phyloP scores from a whole-genome alignment of 2,888 invertebrate genomes.

The Empis stercorea region DNA sequence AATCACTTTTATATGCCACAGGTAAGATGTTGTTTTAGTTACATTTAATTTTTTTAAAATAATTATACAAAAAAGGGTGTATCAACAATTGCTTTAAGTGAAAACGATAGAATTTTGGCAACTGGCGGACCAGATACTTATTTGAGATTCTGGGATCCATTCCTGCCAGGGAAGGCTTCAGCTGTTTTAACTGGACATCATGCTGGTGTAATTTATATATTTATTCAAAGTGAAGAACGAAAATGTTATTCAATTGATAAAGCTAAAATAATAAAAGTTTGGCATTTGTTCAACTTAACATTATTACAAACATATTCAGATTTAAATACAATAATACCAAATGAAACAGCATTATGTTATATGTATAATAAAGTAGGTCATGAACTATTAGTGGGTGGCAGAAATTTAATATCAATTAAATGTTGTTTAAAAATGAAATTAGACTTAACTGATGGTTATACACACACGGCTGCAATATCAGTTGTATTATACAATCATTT shows the following conservation, averaged over 20 bases:
- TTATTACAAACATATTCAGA: conserved; percentile 57
- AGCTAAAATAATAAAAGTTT: conserved; percentile 60
- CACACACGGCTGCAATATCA: conserved; percentile 57
- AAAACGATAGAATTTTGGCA: conserved; percentile 44
- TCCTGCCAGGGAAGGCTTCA: conserved; percentile 53
- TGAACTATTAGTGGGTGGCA: conserved; percentile 51
- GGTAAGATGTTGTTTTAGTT: background rate
- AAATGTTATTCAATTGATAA: conserved; percentile 59
- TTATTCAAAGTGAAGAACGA: conserved; percentile 52
- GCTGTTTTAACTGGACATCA: conserved; percentile 56
- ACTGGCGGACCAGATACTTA: conserved; percentile 66
- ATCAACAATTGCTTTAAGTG: conserved; percentile 48
- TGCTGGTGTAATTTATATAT: conserved; percentile 50
- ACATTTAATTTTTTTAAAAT: background rate
- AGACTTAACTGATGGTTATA: conserved; percentile 58
- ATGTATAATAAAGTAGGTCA: conserved; percentile 54
- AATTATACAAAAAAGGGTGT: conserved; percentile 28
- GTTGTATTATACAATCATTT: conserved; percentile 62
- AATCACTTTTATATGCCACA: background rate
- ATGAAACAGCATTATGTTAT: conserved; percentile 44
- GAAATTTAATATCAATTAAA: conserved; percentile 48
- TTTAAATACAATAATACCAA: conserved; percentile 48
- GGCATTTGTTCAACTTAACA: conserved; percentile 53
- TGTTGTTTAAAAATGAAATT: conserved; percentile 53
- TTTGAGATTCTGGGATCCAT: conserved; percentile 69